phyloP scores from a whole-genome alignment of 30 jellyfish, hydroid and myxozoan genomes.

The Chrysaora quinquecirrha region DNA sequence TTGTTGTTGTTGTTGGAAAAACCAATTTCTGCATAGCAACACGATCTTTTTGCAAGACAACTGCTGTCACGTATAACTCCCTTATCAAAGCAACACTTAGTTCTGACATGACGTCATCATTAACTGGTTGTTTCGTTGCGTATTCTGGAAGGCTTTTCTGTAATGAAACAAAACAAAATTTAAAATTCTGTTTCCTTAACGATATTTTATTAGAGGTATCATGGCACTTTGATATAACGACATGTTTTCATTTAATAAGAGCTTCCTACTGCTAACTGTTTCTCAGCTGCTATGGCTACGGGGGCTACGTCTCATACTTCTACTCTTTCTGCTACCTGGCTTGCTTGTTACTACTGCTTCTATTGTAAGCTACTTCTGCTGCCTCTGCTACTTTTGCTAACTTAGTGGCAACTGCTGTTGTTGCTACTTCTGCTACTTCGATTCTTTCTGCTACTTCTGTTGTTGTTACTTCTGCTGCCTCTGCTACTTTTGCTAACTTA shows the following conservation, averaged over 20 bases:
- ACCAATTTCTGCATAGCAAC: conserved; percentile 31
- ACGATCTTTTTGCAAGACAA: conserved; percentile 59
- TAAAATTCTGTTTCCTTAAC: no score
- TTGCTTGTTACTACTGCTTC: neutral
- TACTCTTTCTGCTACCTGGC: neutral
- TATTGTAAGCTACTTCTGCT: neutral
- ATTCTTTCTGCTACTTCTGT: no score
- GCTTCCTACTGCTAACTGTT: no score
- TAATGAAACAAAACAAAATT: neutral
- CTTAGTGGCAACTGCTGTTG: no score
- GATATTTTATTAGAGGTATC: neutral
- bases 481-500: no score
- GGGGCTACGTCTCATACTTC: neutral
- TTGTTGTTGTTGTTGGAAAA: neutral
- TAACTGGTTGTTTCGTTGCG: conserved; percentile 8
- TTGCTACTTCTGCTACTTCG: no score
- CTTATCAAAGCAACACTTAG: conserved; percentile 30
- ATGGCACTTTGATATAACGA: neutral
- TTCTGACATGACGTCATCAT: conserved; percentile 50
- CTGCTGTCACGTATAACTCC: conserved; percentile 55
- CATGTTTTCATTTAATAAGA: no score
- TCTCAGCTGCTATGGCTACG: neutral
- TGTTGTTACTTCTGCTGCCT: no score
- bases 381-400: no score
- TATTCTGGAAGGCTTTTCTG: conserved; percentile 37